A percentile compares a stretch with the other conserved stretches of the same genome.
phyloP scores from a whole-genome alignment of 1,140 invertebrate genomes.

The Drosophila nebulosa region DNA sequence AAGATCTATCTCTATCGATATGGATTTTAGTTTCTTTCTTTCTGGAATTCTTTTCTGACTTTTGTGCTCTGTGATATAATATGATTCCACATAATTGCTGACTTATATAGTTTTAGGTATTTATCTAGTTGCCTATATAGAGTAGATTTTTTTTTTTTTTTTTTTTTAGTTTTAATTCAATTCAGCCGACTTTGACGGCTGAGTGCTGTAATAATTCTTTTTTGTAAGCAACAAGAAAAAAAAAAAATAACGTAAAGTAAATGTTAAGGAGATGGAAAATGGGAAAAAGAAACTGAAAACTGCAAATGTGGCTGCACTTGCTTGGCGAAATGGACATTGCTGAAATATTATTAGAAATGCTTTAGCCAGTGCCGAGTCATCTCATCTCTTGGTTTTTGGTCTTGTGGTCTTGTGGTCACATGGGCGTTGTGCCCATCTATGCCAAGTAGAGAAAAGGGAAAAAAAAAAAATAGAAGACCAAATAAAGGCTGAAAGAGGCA shows the following conservation, averaged over 20 bases:
- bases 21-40: no score
- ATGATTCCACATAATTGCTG: not conserved
- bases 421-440: slow-evolving; percentile 63
- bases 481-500: slow-evolving; percentile 47
- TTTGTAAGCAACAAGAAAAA: not conserved
- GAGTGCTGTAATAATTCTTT: slow-evolving; percentile 73
- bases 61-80: no score
- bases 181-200: slow-evolving; percentile 21
- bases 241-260: slow-evolving; percentile 25
- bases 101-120: slow-evolving; percentile 28
- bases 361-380: slow-evolving; percentile 60
- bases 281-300: slow-evolving; percentile 49
- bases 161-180: no score
- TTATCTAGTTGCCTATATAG: slow-evolving; percentile 29
- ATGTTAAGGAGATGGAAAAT: slow-evolving; percentile 14
- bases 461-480: slow-evolving; percentile 21
- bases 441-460: slow-evolving; percentile 51
- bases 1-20: no score
- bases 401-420: slow-evolving; percentile 53
- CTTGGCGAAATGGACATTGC: slow-evolving; percentile 56
- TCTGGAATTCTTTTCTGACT: no score
- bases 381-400: slow-evolving; percentile 28
- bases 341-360: slow-evolving; percentile 75
- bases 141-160: no score
- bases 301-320: slow-evolving; percentile 44